Evolutionary conservation across 2,888 invertebrate species (phyloP).

Genomic region (Leucophora obtusa): DNA sequence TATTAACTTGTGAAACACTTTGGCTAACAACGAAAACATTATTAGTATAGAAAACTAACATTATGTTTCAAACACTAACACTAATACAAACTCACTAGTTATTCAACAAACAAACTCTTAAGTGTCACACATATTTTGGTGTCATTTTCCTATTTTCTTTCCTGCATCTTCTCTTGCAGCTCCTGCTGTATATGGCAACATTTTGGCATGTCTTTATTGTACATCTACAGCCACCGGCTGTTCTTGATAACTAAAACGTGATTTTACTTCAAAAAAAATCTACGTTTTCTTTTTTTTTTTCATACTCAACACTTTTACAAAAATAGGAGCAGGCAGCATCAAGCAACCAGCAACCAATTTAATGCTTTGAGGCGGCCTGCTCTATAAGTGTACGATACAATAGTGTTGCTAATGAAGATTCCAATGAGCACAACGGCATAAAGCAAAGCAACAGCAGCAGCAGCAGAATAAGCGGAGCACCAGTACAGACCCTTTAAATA

Average conservation of each 20-base stretch:
- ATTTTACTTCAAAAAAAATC: slow-evolving; percentile 64
- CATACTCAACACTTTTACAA: slow-evolving; percentile 38
- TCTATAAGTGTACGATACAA: slow-evolving; percentile 29
- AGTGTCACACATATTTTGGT: slow-evolving; percentile 57
- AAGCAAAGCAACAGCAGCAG: background rate
- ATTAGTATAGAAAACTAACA: background rate
- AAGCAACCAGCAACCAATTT: background rate
- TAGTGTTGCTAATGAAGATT: slow-evolving; percentile 62
- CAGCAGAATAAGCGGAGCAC: background rate
- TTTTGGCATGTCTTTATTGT: slow-evolving; percentile 48
- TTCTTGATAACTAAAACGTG: slow-evolving; percentile 70
- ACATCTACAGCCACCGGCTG: slow-evolving; percentile 66
- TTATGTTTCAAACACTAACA: background rate
- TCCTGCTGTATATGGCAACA: slow-evolving; percentile 39
- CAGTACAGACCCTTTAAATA: background rate
- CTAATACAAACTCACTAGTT: background rate
- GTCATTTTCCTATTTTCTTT: slow-evolving; percentile 47
- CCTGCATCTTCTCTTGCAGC: background rate
- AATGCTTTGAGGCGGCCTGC: slow-evolving; percentile 13
- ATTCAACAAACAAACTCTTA: slow-evolving; percentile 42
- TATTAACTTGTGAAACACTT: background rate
- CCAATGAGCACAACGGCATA: slow-evolving; percentile 46
- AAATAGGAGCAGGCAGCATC: slow-evolving; percentile 7
- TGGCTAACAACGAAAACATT: background rate
- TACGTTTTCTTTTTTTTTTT: slow-evolving; percentile 22